Evolutionary conservation across 2,888 invertebrate genomes (phyloP).

Genomic region (Platycheirus rosarum): DNA sequence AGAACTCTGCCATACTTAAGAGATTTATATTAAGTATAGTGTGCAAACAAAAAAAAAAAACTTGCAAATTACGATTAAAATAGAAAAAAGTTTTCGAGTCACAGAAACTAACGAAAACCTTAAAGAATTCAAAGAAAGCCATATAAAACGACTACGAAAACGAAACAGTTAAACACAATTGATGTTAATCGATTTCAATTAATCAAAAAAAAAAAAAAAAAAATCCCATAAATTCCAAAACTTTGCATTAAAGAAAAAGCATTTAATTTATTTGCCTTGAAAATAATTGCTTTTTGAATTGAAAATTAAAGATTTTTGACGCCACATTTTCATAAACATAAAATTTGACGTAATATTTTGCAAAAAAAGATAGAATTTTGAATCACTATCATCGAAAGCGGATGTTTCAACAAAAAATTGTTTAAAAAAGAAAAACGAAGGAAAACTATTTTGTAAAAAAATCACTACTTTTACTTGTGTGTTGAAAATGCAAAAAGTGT

Average conservation of each 20-base stretch:
- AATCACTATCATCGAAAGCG: background rate
- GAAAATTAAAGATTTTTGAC: constrained; percentile 8
- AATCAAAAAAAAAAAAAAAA: background rate
- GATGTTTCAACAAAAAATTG: background rate
- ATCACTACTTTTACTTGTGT: constrained; percentile 19
- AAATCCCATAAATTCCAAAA: no score
- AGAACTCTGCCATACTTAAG: constrained; percentile 22
- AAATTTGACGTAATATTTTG: constrained; percentile 28
- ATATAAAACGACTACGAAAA: constrained; percentile 15
- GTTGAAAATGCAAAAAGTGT: constrained; percentile 45
- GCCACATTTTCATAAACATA: background rate
- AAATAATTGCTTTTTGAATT: constrained; percentile 6
- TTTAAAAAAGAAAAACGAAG: background rate
- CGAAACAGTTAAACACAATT: constrained; percentile 19
- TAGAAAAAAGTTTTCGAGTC: constrained; percentile 9
- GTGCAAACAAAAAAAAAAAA: background rate
- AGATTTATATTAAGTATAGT: constrained; percentile 6
- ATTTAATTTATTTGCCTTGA: background rate
- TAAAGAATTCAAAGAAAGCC: background rate
- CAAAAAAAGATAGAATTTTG: no score
- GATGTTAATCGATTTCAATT: background rate
- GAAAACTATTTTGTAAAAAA: no score
- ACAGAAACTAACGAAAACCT: background rate
- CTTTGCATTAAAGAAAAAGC: background rate
- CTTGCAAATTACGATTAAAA: constrained; percentile 2